Evolutionary conservation across 2,113 vertebrate species (phyloP), one percentile per base, ranked within the genome.

Genomic region (Lepisosteus osseus): DNA sequence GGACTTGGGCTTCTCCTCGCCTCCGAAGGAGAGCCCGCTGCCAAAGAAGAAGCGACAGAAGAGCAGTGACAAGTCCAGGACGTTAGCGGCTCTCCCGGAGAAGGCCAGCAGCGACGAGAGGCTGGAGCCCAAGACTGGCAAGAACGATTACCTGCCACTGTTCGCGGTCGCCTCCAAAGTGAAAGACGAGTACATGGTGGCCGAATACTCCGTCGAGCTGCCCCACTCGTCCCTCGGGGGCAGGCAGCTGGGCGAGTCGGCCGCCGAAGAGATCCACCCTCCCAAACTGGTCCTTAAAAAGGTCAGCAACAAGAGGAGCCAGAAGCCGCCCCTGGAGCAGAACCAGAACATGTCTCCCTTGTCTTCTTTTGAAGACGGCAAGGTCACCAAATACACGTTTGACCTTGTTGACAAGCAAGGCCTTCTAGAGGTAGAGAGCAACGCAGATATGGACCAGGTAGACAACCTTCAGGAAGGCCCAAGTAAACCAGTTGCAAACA

Each of bases 1-100:
- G 72, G 82, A 92, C 64, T 81, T 88, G 17, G 85, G 85, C 76
- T 92, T 95, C 83, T 82, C 94, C 41, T 87, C 92, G 4, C 84
- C 89, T 72, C 82, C 93, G 84, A 97, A 96, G 90, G 97, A 98
- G 78, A 94, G 92, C 80, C 91, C 93, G 51, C 92, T 96, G 88
- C 95, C 95, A 82, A 98, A 97, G 92, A 99, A 99, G 81, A 98
- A 97, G 75, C 93, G 94, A 65, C 95, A 97, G 80, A 96, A 97
- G 84, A 89, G 91, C 8, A 69, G 77, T 9, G 95, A 98, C 70
- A 98, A 95, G 81, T 74, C 64, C 73, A 90, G 92, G 76, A 82
- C 88, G 47, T 7, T 51, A 29, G 83, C 77, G 4, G 79, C 83
- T 0, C 54, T 67, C 61, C 63, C 86, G 51, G 93, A 90, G 56